These are phyloP conservation scores for Liopterus haemorrhoidalis DNA, from an alignment of 2,888 invertebrate species.

Conservation along the genomic window DNA sequence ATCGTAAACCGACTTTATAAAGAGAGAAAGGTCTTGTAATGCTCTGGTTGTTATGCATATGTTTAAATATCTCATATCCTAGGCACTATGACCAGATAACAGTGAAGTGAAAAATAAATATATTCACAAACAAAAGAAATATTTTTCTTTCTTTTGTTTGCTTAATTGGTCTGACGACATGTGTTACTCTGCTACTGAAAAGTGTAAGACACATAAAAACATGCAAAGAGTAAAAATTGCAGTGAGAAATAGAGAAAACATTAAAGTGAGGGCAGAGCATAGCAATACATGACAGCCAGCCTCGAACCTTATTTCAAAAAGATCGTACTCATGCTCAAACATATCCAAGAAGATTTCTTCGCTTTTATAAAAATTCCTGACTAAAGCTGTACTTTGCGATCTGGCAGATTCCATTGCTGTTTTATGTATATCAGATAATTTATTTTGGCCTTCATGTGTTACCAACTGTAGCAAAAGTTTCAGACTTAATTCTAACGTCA, in stretches of 20 bases:
- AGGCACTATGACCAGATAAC: too few relatives aligned
- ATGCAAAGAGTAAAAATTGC: constrained; percentile 1
- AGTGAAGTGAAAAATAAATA: too few relatives aligned
- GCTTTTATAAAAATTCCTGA: constrained; percentile 91
- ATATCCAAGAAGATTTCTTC: constrained; percentile 98
- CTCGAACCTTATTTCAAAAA: constrained; percentile 21
- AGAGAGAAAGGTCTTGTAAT: too few relatives aligned
- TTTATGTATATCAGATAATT: constrained; percentile 62
- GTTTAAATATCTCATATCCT: too few relatives aligned
- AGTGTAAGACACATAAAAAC: constrained; percentile 4
- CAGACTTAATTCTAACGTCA: constrained; percentile 84
- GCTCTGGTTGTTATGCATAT: too few relatives aligned
- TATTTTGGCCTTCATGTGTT: constrained; percentile 51
- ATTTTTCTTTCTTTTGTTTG: too few relatives aligned
- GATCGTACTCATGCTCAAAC: constrained; percentile 87
- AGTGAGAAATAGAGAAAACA: too few relatives aligned
- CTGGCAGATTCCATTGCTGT: constrained; percentile 64
- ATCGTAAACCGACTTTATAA: too few relatives aligned
- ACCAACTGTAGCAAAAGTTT: constrained; percentile 69
- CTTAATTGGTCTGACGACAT: constrained; percentile 14
- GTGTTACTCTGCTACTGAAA: constrained; percentile 17
- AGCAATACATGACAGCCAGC: constrained; percentile 29
- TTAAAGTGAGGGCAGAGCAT: too few relatives aligned
- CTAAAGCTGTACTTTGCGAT: constrained; percentile 74
- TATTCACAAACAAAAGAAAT: too few relatives aligned